A percentile compares a stretch with the other conserved stretches of the same genome.
Evolutionary conservation across 2,113 vertebrate genomes (phyloP).

Genomic region (Gorsachius goisagi): DNA sequence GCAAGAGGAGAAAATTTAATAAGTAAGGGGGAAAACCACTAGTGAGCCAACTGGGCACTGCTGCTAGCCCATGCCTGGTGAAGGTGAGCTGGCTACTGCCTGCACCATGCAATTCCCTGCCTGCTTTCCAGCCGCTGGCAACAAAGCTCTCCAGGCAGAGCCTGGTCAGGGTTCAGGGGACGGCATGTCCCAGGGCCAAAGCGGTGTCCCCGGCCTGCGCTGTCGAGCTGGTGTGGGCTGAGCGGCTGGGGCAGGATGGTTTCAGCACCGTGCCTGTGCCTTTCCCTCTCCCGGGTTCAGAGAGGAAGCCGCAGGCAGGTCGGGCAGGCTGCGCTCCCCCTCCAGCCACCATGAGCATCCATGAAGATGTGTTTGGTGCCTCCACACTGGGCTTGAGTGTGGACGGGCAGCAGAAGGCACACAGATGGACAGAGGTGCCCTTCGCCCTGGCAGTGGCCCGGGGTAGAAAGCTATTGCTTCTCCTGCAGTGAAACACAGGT

Average conservation of each 20-base stretch:
- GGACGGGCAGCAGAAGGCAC: not conserved
- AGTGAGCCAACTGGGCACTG: not conserved
- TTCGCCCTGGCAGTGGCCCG: not conserved
- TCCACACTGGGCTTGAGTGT: not conserved
- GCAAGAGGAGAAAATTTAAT: not conserved
- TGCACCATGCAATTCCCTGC: not conserved
- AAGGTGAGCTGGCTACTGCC: not conserved
- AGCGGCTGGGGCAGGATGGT: not conserved
- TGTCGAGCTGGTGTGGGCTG: not conserved
- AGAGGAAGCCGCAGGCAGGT: fast-evolving
- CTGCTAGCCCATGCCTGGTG: not conserved
- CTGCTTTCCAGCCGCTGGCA: not conserved
- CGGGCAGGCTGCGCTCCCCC: not conserved
- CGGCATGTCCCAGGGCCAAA: not conserved
- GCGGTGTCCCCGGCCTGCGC: not conserved
- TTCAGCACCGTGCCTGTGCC: not conserved
- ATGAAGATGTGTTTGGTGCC: not conserved
- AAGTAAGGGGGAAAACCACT: not conserved
- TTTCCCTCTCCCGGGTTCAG: not conserved
- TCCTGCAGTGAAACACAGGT: not conserved
- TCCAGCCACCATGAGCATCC: not conserved
- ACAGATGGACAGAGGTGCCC: not conserved
- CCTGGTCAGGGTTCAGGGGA: not conserved
- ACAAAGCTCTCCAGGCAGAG: not conserved
- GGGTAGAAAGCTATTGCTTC: not conserved